Conservation (phyloP, 2,113 vertebrate genomes). For the Picathartes gymnocephalus region DNA sequence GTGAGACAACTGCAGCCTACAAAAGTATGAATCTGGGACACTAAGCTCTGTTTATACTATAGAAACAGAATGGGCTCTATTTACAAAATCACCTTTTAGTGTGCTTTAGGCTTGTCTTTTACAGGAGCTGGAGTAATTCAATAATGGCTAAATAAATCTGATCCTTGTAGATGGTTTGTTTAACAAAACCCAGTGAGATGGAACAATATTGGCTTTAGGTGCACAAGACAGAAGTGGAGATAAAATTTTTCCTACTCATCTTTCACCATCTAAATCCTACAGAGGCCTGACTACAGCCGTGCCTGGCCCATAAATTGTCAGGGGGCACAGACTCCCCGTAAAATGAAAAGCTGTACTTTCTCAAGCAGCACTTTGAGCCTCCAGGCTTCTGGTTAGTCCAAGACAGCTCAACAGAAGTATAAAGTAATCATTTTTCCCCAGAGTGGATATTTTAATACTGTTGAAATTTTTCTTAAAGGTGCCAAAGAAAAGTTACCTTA, state of each 20-base stretch:
- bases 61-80: constrained; percentile 22
- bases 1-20: not conserved
- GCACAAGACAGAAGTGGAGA: not conserved
- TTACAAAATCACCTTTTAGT: constrained; percentile 55
- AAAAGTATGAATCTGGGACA: not conserved
- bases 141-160: constrained; percentile 54
- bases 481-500: not conserved
- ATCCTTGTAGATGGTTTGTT: constrained; percentile 48
- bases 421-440: not conserved
- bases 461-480: not conserved
- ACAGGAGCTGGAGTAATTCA: constrained; percentile 47
- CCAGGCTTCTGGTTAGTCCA: not conserved
- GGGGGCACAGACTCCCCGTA: not conserved
- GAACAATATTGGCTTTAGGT: constrained; percentile 22
- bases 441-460: not conserved
- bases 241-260: constrained; percentile 12
- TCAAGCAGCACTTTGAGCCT: not conserved
- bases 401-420: not conserved
- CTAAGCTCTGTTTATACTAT: constrained; percentile 52
- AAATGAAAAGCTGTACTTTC: not conserved
- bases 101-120: constrained; percentile 7
- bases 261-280: not conserved
- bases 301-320: not conserved
- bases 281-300: not conserved
- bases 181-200: constrained; percentile 7